phyloP scores from a whole-genome alignment of 2,888 invertebrate species.

The Branchinecta sandiegonensis region DNA sequence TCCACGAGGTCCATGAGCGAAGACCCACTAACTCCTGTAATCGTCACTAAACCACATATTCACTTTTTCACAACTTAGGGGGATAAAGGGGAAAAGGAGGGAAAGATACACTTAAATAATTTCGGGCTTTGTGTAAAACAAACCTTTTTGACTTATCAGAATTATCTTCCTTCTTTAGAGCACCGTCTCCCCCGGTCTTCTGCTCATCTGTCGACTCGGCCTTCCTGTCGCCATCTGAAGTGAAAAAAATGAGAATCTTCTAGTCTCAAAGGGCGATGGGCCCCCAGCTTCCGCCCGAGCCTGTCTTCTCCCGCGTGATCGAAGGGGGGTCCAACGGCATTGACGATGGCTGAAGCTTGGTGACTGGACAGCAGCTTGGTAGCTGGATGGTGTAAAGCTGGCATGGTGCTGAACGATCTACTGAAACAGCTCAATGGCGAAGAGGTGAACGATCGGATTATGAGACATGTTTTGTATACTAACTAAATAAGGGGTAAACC shows the following conservation, averaged over 20 bases:
- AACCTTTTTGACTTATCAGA: slow-evolving; percentile 30
- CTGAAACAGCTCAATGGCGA: slow-evolving; percentile 13
- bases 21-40: too few species aligned
- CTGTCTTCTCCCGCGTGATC: slow-evolving; percentile 19
- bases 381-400: neutral
- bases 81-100: neutral
- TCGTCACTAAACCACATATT: neutral
- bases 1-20: too few species aligned
- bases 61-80: neutral
- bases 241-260: neutral
- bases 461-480: neutral
- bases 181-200: slow-evolving; percentile 39
- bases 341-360: neutral
- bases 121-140: slow-evolving; percentile 23
- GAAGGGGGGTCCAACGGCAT: neutral
- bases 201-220: slow-evolving; percentile 39
- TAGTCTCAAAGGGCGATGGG: neutral
- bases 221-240: slow-evolving; percentile 36
- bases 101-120: neutral
- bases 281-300: slow-evolving; percentile 5
- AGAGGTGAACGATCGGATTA: neutral
- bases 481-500: neutral
- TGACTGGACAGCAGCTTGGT: neutral
- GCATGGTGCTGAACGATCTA: neutral
- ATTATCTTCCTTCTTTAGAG: slow-evolving; percentile 45